phyloP scores from a whole-genome alignment of 37 sponge, comb jelly and placozoan species.

The Tethya wilhelma region DNA sequence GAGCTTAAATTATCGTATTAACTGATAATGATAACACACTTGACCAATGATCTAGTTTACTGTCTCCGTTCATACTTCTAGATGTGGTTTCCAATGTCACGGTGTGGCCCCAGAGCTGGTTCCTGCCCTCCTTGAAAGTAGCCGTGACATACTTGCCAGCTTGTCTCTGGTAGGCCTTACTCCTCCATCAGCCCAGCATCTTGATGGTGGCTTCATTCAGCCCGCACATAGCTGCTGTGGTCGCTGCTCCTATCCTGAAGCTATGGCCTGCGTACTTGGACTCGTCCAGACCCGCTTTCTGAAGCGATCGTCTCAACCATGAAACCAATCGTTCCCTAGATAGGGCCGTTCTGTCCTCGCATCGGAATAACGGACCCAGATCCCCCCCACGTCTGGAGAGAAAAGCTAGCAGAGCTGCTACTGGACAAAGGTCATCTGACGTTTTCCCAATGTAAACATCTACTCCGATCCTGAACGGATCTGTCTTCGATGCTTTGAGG shows the following conservation, averaged over 20 bases:
- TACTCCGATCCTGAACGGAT: slow-evolving; percentile 24
- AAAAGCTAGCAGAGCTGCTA: too few relatives aligned
- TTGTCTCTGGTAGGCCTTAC: not conserved
- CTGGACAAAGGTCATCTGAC: slow-evolving; percentile 21
- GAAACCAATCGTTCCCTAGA: not conserved
- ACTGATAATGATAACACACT: too few relatives aligned
- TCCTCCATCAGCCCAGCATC: not conserved
- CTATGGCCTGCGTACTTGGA: not conserved
- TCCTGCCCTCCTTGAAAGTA: too few relatives aligned
- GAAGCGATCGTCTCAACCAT: not conserved
- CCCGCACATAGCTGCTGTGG: not conserved
- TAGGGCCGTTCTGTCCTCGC: not conserved
- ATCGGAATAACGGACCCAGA: not conserved
- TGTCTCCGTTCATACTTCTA: too few relatives aligned
- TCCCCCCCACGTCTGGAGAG: too few relatives aligned
- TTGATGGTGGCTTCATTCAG: not conserved
- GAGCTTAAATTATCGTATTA: too few relatives aligned
- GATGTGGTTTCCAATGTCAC: too few relatives aligned
- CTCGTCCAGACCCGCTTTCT: not conserved
- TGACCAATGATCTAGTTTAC: too few relatives aligned
- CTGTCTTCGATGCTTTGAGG: slow-evolving; percentile 40
- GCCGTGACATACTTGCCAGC: too few relatives aligned
- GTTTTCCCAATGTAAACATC: not conserved
- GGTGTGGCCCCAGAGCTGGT: too few relatives aligned
- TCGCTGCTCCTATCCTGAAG: slow-evolving; percentile 16